Base-by-base conservation (phyloP, 1,140 invertebrate genomes). In the Drosophila lini region DNA sequence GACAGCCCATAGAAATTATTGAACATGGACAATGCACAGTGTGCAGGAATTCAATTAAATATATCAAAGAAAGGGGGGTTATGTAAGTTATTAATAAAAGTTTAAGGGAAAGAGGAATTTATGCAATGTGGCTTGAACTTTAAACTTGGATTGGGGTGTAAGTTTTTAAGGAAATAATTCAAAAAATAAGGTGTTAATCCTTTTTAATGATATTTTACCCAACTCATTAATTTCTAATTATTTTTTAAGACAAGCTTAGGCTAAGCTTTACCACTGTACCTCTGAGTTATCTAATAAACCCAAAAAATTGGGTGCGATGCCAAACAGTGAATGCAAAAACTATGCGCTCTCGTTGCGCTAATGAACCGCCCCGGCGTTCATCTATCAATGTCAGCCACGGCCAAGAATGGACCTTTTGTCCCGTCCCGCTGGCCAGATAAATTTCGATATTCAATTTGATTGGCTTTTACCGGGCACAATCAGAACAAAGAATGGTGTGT, bases 1-100 rank as follows among this genome's bases (percentile, higher is more conserved):
- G 82, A 85, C 82, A 85, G 74, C 75, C 82, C 74, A 81, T 81
- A 82, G 74, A 86, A 86, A 86, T 88, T 88, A 88, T 86, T 80
- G 83, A 82, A 75, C 83, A 57, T 73, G 71, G 50, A 42, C 41
- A 67, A 25, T 38, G 63, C 25, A 69, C 50, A 61, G 57, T 60
- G 73, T 55, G 52, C 52, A 60, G 25, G 44, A 15, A 75, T 31
- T 36, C 16, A 59, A 48, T 32, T 32, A 31, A 22, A 70, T 41
- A 19, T 55, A 34, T 56, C 52, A 55, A 55, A 55, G 34, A 5
- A 9, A 9, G 11, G 1, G 16, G 0, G 2, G 5, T 38, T 55
- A 38, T 55, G 19, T 38, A 55, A 55, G 52, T 40, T 25, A 38
- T 55, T 38, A 36, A 36, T 10, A 15, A 53, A 9, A 36, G 50